Percentiles rank a stretch among this genome's conserved stretches.
phyloP scores from a whole-genome alignment of 2,797 vertebrate genomes.

The Premnoplex brunnescens region DNA sequence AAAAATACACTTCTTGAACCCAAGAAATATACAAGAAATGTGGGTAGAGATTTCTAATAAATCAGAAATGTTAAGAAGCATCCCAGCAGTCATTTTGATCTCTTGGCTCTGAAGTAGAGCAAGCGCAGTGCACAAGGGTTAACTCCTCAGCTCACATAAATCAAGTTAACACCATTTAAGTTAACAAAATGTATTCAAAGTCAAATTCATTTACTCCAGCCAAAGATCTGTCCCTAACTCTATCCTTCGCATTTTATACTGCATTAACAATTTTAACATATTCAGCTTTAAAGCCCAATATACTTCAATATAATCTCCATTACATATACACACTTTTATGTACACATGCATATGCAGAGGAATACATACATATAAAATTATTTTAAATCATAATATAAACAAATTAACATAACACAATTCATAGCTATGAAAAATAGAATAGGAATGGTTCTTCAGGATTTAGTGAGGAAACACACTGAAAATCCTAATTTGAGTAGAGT shows the following conservation, averaged over 20 bases:
- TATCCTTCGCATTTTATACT: constrained; percentile 56
- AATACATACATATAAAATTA: constrained; percentile 46
- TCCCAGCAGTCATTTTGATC: constrained; percentile 56
- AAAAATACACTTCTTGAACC: neutral
- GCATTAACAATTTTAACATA: constrained; percentile 55
- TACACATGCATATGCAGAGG: constrained; percentile 38
- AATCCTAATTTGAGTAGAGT: constrained; percentile 44
- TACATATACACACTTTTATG: neutral
- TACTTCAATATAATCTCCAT: constrained; percentile 36
- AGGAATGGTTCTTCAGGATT: constrained; percentile 47
- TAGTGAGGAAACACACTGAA: constrained; percentile 54
- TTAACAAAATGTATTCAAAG: constrained; percentile 63
- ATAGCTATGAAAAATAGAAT: constrained; percentile 2
- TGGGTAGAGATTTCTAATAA: neutral
- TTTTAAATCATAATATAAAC: constrained; percentile 33
- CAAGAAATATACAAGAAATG: neutral
- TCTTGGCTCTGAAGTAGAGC: constrained; percentile 49
- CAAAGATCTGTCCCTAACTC: constrained; percentile 65
- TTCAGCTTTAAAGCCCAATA: constrained; percentile 52
- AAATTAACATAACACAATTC: constrained; percentile 50
- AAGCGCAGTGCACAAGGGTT: constrained; percentile 35
- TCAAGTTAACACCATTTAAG: constrained; percentile 65
- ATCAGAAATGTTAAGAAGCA: constrained; percentile 59
- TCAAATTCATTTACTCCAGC: constrained; percentile 65
- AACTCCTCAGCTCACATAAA: constrained; percentile 58